Evolutionary conservation across 1,140 invertebrate genomes (phyloP), one percentile per base, ranked within the genome.

Genomic region (Sinella curviseta): DNA sequence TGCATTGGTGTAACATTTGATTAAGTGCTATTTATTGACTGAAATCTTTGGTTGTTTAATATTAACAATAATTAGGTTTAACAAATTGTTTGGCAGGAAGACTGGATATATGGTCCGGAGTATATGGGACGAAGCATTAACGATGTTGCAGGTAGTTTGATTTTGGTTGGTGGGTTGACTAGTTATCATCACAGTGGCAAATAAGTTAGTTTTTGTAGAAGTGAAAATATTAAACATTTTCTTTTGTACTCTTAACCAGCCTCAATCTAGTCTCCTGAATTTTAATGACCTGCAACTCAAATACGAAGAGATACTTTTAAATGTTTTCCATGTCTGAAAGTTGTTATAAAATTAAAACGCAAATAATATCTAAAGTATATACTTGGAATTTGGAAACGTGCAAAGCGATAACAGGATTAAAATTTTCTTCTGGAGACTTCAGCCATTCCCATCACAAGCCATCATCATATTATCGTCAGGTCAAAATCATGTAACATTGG

Each of bases 71-170:
- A 20, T 20, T 8, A 12, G 39, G 20, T 12, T 12, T 8, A 8
- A 48, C 39, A 48, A 48, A 48, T 8, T 48, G 39, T n/a, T n/a
- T 8, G 20, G 39, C 8, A 48, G 20, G 39, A 48, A 8, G 39
- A 48, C 39, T 48, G 39, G 39, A 48, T 8, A 48, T 20, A 48
- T 20, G n/a, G n/a, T n/a, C n/a, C n/a, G n/a, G n/a, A n/a, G n/a
- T n/a, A n/a, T n/a, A n/a, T n/a, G n/a, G n/a, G n/a, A n/a, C n/a
- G 91, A 91, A 1, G 91, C 94, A 83, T 94, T 94, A 30, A 96
- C 85, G 94, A 95, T 96, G 78, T 94, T 94, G 85, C 91, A 95
- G 57, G 57, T 17, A 60, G 24, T 26, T 26, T 26, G 57, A 60
- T 60, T 8, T 60, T 60, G 24, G 57, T 48, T 17, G 4, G 39